Evolutionary conservation across 1,140 invertebrate genomes (phyloP).

Genomic region (Drosophila ironensis): DNA sequence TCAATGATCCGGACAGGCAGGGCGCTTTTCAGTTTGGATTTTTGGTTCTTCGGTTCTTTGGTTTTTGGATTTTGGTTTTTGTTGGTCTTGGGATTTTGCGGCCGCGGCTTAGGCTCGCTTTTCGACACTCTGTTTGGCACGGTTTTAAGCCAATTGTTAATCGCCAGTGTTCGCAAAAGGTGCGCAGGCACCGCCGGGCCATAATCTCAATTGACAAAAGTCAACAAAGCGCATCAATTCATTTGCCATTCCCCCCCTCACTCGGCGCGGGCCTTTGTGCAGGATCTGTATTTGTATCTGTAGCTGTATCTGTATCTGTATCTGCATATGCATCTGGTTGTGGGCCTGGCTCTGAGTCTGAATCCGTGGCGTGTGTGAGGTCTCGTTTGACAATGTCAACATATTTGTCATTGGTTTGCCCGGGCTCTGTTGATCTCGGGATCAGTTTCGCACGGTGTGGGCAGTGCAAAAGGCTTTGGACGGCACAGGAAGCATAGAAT

Average conservation of each 20-base stretch:
- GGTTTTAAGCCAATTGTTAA: slow-evolving; percentile 76
- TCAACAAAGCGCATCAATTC: slow-evolving; percentile 78
- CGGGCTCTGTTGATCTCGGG: slow-evolving; percentile 19
- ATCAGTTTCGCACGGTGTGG: background rate
- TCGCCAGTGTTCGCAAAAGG: slow-evolving; percentile 18
- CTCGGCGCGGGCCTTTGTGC: background rate
- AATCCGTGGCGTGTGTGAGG: background rate
- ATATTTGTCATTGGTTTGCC: slow-evolving; percentile 35
- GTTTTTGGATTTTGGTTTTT: background rate
- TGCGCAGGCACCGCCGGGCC: background rate
- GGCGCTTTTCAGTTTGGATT: background rate
- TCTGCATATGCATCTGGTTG: too few species aligned
- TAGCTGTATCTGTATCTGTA: too few species aligned
- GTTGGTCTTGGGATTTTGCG: slow-evolving; percentile 16
- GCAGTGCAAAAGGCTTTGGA: too few species aligned
- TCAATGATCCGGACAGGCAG: slow-evolving; percentile 45
- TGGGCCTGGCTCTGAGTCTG: too few species aligned
- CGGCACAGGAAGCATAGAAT: too few species aligned
- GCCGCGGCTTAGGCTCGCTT: slow-evolving; percentile 68
- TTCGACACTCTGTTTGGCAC: slow-evolving; percentile 78
- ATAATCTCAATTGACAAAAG: slow-evolving; percentile 77
- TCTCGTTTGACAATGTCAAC: slow-evolving; percentile 40
- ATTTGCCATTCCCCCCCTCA: slow-evolving; percentile 59
- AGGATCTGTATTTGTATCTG: too few species aligned
- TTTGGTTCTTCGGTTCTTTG: background rate